Conservation (phyloP, 2,113 vertebrate species). For the Heptranchias perlo region DNA sequence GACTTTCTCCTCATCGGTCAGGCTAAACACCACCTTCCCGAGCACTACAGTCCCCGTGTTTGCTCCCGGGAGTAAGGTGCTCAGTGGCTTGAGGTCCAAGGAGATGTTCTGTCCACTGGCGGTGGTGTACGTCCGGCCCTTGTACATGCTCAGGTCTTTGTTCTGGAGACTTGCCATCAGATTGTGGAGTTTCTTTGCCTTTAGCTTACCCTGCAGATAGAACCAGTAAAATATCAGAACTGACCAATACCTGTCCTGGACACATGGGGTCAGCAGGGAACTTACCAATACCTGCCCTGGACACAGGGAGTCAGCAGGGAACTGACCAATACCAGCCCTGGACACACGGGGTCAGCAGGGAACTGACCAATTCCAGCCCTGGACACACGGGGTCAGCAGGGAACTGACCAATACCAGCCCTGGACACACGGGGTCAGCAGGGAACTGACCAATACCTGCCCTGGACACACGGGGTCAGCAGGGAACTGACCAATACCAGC, state of each 20-base stretch:
- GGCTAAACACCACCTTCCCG: conserved; percentile 83
- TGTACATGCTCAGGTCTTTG: conserved; percentile 68
- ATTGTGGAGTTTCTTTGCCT: conserved; percentile 69
- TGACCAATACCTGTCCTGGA: background rate
- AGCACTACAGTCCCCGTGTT: conserved; percentile 67
- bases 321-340: too few relatives aligned
- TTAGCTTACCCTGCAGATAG: conserved; percentile 70
- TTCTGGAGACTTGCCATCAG: conserved; percentile 70
- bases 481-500: too few relatives aligned
- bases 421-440: too few relatives aligned
- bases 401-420: too few relatives aligned
- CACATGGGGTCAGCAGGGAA: too few relatives aligned
- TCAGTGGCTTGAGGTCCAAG: conserved; percentile 58
- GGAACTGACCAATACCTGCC: too few relatives aligned
- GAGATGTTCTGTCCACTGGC: conserved; percentile 62
- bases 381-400: too few relatives aligned
- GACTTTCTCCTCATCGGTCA: conserved; percentile 76
- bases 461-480: too few relatives aligned
- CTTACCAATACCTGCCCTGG: too few relatives aligned
- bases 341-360: too few relatives aligned
- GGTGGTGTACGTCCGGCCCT: conserved; percentile 63
- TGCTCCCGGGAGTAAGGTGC: conserved; percentile 59
- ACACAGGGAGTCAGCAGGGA: too few relatives aligned
- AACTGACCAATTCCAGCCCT: too few relatives aligned
- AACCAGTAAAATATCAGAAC: conserved; percentile 9